phyloP scores from a whole-genome alignment of 2,113 vertebrate species.

The Corythaixoides concolor region DNA sequence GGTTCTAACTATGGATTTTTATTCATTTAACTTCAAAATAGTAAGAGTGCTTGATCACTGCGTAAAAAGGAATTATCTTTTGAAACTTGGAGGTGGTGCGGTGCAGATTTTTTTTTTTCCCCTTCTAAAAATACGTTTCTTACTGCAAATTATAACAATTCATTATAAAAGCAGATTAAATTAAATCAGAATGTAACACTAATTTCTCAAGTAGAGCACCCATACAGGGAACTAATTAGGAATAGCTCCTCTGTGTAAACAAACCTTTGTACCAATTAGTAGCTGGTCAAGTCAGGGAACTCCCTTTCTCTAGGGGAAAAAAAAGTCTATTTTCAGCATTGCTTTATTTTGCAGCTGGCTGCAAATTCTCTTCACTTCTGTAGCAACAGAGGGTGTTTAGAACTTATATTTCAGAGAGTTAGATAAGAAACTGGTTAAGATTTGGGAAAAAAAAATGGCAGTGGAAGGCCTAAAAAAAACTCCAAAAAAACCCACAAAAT shows the following conservation, averaged over 20 bases:
- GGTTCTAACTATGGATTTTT: background rate
- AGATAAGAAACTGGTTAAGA: background rate
- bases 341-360: background rate
- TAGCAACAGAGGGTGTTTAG: background rate
- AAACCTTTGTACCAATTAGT: conserved; percentile 45
- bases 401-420: background rate
- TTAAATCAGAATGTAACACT: conserved; percentile 33
- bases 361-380: background rate
- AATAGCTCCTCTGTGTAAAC: conserved; percentile 36
- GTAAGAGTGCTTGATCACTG: background rate
- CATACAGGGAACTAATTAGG: conserved; percentile 48
- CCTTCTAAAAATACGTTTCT: background rate
- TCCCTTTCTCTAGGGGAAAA: conserved; percentile 15
- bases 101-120: background rate
- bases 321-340: background rate
- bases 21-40: background rate
- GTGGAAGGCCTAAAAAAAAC: background rate
- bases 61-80: background rate
- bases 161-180: background rate
- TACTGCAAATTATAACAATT: background rate
- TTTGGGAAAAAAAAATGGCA: background rate
- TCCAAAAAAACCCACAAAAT: too few relatives aligned
- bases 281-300: conserved; percentile 32
- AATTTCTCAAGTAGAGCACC: conserved; percentile 45
- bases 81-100: background rate